A percentile compares a stretch with the other conserved stretches of the same genome.
phyloP scores from a whole-genome alignment of 2,888 invertebrate species.

The Oscheius myriophilus region DNA sequence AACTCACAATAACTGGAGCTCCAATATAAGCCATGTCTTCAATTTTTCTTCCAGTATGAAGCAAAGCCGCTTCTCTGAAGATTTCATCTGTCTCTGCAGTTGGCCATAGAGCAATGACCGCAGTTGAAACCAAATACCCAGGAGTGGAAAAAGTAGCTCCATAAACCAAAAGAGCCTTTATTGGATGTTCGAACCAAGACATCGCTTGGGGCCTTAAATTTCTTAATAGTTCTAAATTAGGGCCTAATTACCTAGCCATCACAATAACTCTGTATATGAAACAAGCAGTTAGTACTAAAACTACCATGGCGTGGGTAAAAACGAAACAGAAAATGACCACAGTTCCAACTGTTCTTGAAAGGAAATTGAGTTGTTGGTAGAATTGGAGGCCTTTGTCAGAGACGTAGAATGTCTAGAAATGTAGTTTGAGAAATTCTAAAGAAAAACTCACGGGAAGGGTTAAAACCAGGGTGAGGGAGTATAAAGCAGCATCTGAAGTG shows the following conservation, averaged over 20 bases:
- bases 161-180: constrained; percentile 2
- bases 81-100: constrained; percentile 5
- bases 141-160: constrained; percentile 1
- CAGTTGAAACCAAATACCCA: constrained; percentile 9
- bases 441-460: background rate
- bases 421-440: too few relatives aligned
- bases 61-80: constrained; percentile 8
- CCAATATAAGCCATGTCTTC: constrained; percentile 19
- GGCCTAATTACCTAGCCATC: constrained; percentile 1
- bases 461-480: background rate
- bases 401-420: constrained; percentile 13
- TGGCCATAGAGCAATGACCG: constrained; percentile 12
- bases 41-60: background rate
- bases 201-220: constrained; percentile 2
- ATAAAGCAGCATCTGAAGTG: background rate
- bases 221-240: background rate
- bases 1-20: constrained; percentile 9
- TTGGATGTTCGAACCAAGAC: constrained; percentile 4
- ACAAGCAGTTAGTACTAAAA: constrained; percentile 7
- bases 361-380: constrained; percentile 9
- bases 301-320: constrained; percentile 15
- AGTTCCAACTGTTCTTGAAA: constrained; percentile 3
- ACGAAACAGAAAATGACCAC: constrained; percentile 13
- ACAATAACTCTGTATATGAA: constrained; percentile 14
- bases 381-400: constrained; percentile 16